Base-by-base conservation (phyloP, 1,140 invertebrate species). In the Sminthurinus signatus region DNA sequence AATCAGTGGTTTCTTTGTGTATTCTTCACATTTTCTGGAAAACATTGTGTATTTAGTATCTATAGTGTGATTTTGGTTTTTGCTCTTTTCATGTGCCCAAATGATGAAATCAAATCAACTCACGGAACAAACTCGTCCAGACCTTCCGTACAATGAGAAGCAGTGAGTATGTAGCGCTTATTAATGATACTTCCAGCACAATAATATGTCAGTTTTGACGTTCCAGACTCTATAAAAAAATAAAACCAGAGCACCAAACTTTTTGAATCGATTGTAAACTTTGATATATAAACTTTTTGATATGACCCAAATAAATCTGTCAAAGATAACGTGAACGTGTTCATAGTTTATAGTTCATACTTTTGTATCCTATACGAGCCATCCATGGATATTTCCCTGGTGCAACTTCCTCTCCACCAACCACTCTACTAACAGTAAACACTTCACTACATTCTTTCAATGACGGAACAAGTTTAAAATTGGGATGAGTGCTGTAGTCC, bases 281-380 rank as follows among this genome's bases (percentile, higher is more conserved):
- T n/a, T n/a, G n/a, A n/a, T n/a, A n/a, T n/a, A n/a, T n/a, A n/a
- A n/a, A n/a, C n/a, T n/a, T n/a, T n/a, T n/a, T n/a, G n/a, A n/a
- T n/a, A n/a, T n/a, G n/a, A n/a, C n/a, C n/a, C n/a, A n/a, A n/a
- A n/a, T n/a, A n/a, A n/a, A n/a, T n/a, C n/a, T n/a, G n/a, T n/a
- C n/a, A n/a, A n/a, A n/a, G n/a, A n/a, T n/a, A n/a, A n/a, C n/a
- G n/a, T n/a, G n/a, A n/a, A n/a, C n/a, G n/a, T n/a, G n/a, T n/a
- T n/a, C n/a, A n/a, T n/a, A n/a, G n/a, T n/a, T n/a, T n/a, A n/a
- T n/a, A n/a, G n/a, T n/a, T n/a, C n/a, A n/a, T n/a, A 71, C 69
- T 63, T 68, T 61, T 59, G 19, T 69, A 72, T 21, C 64, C 72
- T 51, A 68, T 64, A 21, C 63, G 29, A n/a, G 60, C 64, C 69